Evolutionary conservation across 2,797 vertebrate genomes (phyloP), one percentile per base, ranked within the genome.

Genomic region (Chrosomus eos): DNA sequence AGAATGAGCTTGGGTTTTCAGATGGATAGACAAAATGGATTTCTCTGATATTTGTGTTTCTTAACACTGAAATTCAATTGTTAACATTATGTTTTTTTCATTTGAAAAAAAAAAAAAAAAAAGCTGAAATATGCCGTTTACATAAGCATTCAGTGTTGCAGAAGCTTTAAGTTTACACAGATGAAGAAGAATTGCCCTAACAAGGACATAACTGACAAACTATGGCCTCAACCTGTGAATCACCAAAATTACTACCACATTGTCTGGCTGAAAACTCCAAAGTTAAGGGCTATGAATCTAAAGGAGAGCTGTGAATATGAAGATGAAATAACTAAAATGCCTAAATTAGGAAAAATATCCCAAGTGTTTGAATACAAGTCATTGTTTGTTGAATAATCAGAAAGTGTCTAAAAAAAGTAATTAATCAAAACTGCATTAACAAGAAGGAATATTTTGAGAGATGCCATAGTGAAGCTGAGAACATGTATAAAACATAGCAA

Each of bases 171-270:
- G 26, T 33, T 72, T 16, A 72, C 71, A 36, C 40, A 82, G 28
- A 51, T 53, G 23, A 53, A 75, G 23, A 66, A 26, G 16, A 51
- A 51, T 66, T 83, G 58, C 71, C 81, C 71, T 75, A 83, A 83
- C 31, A 83, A 83, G 81, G 71, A 66, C 71, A 75, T 83, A 83
- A 43, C 70, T 64, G 81, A 23, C 55, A 82, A 74, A 82, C 81
- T 33, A 62, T 48, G 38, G 70, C 55, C 43, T 74, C 55, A 36
- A 75, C 9, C 43, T 66, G 70, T 82, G 38, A 82, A 83, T 51
- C 31, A 21, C 38, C 7, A 7, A 66, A 67, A 6, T 21, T 21
- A 38, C 31, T 64, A 38, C 28, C 71, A 64, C 23, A 66, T 7
- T 75, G 43, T 75, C 58, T 83, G 71, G 16, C 81, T 64, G 13